Evolutionary conservation across 2,797 vertebrate genomes (phyloP), one percentile per base, ranked within the genome.

Genomic region (Bradypus variegatus): DNA sequence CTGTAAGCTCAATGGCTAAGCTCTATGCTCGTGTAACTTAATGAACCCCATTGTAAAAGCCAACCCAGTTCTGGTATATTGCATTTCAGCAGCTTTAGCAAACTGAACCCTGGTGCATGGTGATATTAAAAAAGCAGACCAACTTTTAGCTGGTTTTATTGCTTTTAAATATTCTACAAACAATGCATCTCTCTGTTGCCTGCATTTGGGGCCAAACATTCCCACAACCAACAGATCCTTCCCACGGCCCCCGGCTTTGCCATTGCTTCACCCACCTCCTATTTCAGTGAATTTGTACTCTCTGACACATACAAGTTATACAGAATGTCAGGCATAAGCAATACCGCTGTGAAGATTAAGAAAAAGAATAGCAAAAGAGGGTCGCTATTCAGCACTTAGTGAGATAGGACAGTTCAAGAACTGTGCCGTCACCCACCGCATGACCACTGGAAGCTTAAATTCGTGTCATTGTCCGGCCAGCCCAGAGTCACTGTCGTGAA

Each of bases 341-440:
- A 33, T 13, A 13, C 77, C 9, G 1, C 8, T 31, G 41, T 76
- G 65, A 79, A 83, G 38, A 16, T 12, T 18, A 58, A 76, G 89
- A 72, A 77, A 77, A 72, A 85, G 33, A 45, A 45, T 45, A 45
- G 41, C 41, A 45, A 45, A 45, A 45, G 41, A 45, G 41, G 41
- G 41, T 45, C 4, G 41, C 41, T 45, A 45, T 45, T 36, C 10
- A 16, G 33, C 31, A 9, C 60, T 5, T 60, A 58, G 27, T 7
- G 58, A 76, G 45, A n/a, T 2, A 29, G 60, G 53, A 25, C 6
- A 14, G 15, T n/a, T 77, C 2, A 36, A 33, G 88, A 89, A 60
- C 67, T 70, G 64, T 11, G 84, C n/a, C 2, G 2, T 55, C 55
- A 96, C 97, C 31, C 97, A 98, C 98, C 98, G 18, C 98, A 98